phyloP scores from a whole-genome alignment of 2,888 invertebrate genomes.

The Polia nebulosa region DNA sequence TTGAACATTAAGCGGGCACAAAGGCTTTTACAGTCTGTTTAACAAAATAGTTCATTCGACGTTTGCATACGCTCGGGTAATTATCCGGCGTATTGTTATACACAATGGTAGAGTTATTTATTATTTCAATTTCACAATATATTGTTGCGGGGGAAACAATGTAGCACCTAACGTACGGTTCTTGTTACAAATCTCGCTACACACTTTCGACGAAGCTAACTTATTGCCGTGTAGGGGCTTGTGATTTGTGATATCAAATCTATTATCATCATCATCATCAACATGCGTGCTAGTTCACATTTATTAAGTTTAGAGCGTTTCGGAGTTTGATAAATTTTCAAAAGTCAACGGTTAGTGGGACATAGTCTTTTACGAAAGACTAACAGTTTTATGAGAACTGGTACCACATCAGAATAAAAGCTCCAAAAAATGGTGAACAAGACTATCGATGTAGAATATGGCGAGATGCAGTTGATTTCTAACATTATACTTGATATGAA shows the following conservation, averaged over 20 bases:
- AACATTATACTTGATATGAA: too few relatives aligned
- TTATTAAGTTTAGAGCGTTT: neutral
- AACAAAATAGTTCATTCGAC: constrained; percentile 82
- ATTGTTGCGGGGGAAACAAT: constrained; percentile 75
- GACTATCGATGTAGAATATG: too few relatives aligned
- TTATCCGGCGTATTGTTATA: constrained; percentile 80
- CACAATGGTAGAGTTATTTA: constrained; percentile 76
- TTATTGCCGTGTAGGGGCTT: constrained; percentile 29
- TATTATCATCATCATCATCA: constrained; percentile 41
- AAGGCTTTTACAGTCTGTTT: constrained; percentile 85
- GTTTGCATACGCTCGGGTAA: constrained; percentile 80
- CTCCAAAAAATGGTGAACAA: neutral
- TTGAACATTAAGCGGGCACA: constrained; percentile 73
- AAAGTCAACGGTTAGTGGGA: neutral
- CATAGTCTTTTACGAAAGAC: neutral
- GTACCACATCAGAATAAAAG: neutral
- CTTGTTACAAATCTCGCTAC: constrained; percentile 49
- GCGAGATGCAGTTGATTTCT: too few relatives aligned
- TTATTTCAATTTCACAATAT: constrained; percentile 81
- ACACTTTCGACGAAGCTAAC: constrained; percentile 56
- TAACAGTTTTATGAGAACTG: neutral
- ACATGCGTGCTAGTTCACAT: constrained; percentile 11
- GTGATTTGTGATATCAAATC: constrained; percentile 44
- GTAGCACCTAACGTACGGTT: constrained; percentile 61
- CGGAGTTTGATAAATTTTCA: neutral